Percentiles rank a stretch among this genome's conserved stretches.
Evolutionary conservation across 2,113 vertebrate species (phyloP).

Genomic region (Struthio camelus): DNA sequence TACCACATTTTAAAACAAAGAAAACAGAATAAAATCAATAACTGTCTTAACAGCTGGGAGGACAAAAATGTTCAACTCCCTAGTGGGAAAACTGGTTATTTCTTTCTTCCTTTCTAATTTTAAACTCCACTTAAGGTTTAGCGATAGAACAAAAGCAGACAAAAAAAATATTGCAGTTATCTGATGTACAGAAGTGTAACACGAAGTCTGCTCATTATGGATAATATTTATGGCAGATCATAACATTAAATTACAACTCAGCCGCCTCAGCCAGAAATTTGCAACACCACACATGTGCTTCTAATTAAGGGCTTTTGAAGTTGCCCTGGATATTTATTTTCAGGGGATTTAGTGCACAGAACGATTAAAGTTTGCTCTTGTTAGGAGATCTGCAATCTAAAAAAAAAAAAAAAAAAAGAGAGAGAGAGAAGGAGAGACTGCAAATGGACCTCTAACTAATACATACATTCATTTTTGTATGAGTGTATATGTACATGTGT

Average conservation of each 20-base stretch:
- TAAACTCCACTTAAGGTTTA: constrained; percentile 58
- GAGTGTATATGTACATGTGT: not conserved
- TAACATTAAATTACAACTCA: constrained; percentile 82
- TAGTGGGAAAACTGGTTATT: not conserved
- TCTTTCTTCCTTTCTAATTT: constrained; percentile 41
- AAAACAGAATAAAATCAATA: constrained; percentile 28
- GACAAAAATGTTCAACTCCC: constrained; percentile 18
- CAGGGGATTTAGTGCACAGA: constrained; percentile 76
- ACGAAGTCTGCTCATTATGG: constrained; percentile 77
- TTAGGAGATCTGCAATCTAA: constrained; percentile 69
- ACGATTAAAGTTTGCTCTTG: constrained; percentile 80
- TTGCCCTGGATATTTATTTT: constrained; percentile 82
- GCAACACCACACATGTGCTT: constrained; percentile 80
- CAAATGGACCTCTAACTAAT: constrained; percentile 61
- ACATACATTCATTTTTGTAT: constrained; percentile 29
- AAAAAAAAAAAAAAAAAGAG: constrained; percentile 8
- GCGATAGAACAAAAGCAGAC: constrained; percentile 73
- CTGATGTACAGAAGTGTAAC: constrained; percentile 77
- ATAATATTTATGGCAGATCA: constrained; percentile 82
- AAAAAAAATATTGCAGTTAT: constrained; percentile 66
- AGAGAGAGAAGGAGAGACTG: constrained; percentile 12
- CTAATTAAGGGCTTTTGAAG: constrained; percentile 84
- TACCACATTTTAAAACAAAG: constrained; percentile 6
- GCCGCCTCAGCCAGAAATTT: constrained; percentile 73
- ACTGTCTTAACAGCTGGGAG: not conserved